Percentiles rank a stretch among this genome's conserved stretches.
Evolutionary conservation across 2,888 invertebrate genomes (phyloP).

Genomic region (Scelioninae gen. 2): DNA sequence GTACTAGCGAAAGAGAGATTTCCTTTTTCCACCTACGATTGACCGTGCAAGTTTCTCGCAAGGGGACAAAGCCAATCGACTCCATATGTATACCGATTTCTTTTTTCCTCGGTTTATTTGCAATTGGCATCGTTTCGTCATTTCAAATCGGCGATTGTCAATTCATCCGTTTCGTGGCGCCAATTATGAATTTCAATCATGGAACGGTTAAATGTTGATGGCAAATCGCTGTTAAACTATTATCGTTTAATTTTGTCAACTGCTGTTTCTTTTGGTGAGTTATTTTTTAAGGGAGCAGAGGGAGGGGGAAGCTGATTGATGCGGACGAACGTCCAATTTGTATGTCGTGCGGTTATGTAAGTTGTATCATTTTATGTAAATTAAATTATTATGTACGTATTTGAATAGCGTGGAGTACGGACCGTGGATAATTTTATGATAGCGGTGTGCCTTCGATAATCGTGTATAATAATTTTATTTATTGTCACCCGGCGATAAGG

Average conservation of each 20-base stretch:
- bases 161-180: no score
- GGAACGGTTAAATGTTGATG: no score
- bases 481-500: constrained; percentile 30
- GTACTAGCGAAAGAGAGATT: constrained; percentile 51
- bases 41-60: constrained; percentile 54
- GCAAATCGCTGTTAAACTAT: no score
- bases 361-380: constrained; percentile 48
- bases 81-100: constrained; percentile 31
- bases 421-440: constrained; percentile 47
- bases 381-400: constrained; percentile 39
- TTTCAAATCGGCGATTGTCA: no score
- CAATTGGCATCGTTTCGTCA: constrained; percentile 27
- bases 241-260: no score
- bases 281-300: no score
- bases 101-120: constrained; percentile 29
- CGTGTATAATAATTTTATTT: constrained; percentile 51
- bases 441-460: constrained; percentile 41
- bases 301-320: no score
- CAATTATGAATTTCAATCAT: no score
- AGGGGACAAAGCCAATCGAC: constrained; percentile 52
- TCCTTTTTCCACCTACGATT: constrained; percentile 57
- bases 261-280: no score
- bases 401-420: constrained; percentile 22
- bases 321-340: constrained; percentile 22
- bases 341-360: constrained; percentile 15